Conservation (phyloP, 2,888 invertebrate genomes). For the Anodontia alba region DNA sequence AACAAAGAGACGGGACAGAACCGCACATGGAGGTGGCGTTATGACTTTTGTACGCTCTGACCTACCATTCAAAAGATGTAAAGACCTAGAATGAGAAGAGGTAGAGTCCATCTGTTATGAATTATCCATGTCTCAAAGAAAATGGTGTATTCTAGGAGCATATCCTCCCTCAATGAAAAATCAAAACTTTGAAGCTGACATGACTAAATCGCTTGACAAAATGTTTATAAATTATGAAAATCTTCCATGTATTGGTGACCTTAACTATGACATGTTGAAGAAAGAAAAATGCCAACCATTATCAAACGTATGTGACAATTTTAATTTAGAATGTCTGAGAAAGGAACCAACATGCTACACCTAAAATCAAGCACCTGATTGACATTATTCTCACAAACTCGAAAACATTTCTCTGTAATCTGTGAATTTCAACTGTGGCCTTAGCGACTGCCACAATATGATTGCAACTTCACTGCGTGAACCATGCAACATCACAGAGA, state of each 20-base stretch:
- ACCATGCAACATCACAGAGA: background rate
- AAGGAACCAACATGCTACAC: background rate
- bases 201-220: background rate
- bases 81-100: constrained; percentile 13
- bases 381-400: constrained; percentile 20
- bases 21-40: constrained; percentile 14
- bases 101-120: constrained; percentile 20
- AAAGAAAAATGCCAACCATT: constrained; percentile 18
- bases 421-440: constrained; percentile 1
- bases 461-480: background rate
- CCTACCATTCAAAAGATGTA: constrained; percentile 10
- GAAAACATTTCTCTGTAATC: background rate
- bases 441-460: constrained; percentile 10
- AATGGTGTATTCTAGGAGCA: background rate
- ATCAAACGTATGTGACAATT: background rate
- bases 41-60: constrained; percentile 6
- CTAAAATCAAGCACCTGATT: constrained; percentile 1
- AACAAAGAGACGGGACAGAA: background rate
- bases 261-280: constrained; percentile 9
- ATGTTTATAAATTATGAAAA: constrained; percentile 24
- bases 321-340: background rate
- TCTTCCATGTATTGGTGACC: background rate
- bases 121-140: constrained; percentile 1
- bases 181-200: background rate
- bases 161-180: constrained; percentile 13